Evolutionary conservation across 1,140 invertebrate species (phyloP).

Genomic region (Neuroterus valhalla): DNA sequence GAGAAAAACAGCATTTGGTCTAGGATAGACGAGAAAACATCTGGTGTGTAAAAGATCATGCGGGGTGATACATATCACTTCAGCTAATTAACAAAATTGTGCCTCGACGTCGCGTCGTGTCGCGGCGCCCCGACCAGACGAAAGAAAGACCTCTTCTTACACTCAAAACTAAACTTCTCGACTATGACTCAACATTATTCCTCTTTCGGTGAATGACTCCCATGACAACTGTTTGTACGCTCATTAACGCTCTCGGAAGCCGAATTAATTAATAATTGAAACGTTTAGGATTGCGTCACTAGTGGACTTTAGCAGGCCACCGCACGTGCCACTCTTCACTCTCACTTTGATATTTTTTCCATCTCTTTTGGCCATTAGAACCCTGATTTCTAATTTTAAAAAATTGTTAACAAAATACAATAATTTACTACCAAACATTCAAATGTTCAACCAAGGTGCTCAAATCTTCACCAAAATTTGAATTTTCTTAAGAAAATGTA

Average conservation of each 20-base stretch:
- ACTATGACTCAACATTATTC: not conserved
- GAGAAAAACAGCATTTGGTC: too few relatives aligned
- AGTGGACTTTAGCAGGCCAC: conserved; percentile 35
- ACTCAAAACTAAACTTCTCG: not conserved
- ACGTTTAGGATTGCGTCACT: conserved; percentile 44
- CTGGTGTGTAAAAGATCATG: conserved; percentile 45
- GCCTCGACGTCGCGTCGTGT: not conserved
- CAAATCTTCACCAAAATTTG: too few relatives aligned
- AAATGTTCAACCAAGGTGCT: too few relatives aligned
- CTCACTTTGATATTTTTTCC: too few relatives aligned
- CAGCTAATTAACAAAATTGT: conserved; percentile 56
- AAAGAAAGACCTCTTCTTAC: not conserved
- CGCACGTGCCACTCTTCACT: conserved; percentile 41
- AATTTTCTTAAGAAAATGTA: too few relatives aligned
- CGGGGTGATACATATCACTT: conserved; percentile 52
- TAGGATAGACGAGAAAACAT: not conserved
- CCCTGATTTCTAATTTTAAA: too few relatives aligned
- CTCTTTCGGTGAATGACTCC: conserved; percentile 60
- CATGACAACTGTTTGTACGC: conserved; percentile 34
- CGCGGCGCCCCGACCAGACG: conserved; percentile 4
- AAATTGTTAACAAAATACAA: too few relatives aligned
- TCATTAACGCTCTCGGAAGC: conserved; percentile 42
- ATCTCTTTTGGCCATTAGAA: too few relatives aligned
- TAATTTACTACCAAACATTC: too few relatives aligned
- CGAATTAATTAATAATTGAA: conserved; percentile 36